Base-by-base conservation (phyloP, 1,140 invertebrate genomes). In the Zaprionus davidi region DNA sequence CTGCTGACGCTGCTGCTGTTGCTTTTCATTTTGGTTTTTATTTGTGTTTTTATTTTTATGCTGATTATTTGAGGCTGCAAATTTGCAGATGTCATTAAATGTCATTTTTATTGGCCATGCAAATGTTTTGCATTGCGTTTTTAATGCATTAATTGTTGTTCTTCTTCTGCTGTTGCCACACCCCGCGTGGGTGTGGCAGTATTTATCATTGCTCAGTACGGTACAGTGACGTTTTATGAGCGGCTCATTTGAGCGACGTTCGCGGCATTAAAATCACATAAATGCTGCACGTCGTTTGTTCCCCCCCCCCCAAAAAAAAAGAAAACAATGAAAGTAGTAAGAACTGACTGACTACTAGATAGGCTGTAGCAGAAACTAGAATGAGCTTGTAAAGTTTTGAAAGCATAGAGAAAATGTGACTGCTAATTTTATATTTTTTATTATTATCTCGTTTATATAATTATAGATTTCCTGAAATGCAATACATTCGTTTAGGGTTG, bases 121-220 rank as follows among this genome's bases (percentile, higher is more conserved):
- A 78, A 84, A 84, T 78, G 77, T 65, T 73, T 77, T 60, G 70
- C 67, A 64, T 69, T 62, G 68, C 67, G 62, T 77, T 82, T 87
- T 87, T 88, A 83, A 88, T 87, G 80, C 84, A 87, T 87, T 87
- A 81, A 87, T 87, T 87, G 84, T 81, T 59, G 41, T 46, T 46
- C 6, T 12, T 20, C 17, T 71, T 28, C 59, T 34, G 68, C 63
- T 62, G 56, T 41, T 17, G 11, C 20, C 55, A 13, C 5, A 59
- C 63, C 55, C 60, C 38, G 31, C 63, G 24, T 46, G 58, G 72
- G 81, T 73, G 68, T 73, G 82, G 64, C 82, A 41, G 36, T 63
- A 75, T 67, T 79, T 86, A 86, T 85, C 76, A 85, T 85, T 86
- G 77, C 22, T 34, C 6, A 22, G 24, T 20, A 12, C 20, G 26